Evolutionary conservation across 92 coral and sea anemone species (phyloP), one percentile per base, ranked within the genome.

Genomic region (Actinernus sp.): DNA sequence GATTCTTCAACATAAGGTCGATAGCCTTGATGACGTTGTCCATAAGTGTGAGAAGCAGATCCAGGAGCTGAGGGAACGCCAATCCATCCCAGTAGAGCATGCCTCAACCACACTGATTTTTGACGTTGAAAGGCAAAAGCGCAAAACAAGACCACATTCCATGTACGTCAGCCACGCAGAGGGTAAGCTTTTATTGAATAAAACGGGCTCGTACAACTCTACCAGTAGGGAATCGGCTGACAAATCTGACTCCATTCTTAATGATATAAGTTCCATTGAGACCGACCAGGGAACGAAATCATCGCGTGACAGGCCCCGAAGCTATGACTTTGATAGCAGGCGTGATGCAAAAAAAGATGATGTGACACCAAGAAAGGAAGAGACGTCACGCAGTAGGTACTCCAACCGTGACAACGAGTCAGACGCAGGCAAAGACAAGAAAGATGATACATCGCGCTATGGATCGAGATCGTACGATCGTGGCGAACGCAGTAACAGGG

Each of bases 31-130:
- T 20, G 48, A 55, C 24, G 31, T 57, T n/a, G 61, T 70, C 19
- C 52, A 20, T 2, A 70, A 70, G 58, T 70, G 57, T 48, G 78
- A 70, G 51, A 47, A 52, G 13, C 65, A 70, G 44, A 70, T 70
- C 37, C 65, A 57, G 36, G 78, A 70, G 34, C 54, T 70, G 18
- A 55, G 78, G 32, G 78, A 70, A 28, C 63, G 52, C 9, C 78
- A 43, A 8, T 55, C 78, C 2, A 9, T 34, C 23, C 17, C 52
- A 11, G 21, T 19, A 16, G 45, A 37, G 1, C 66, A 70, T 29
- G 65, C 78, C 3, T 54, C 78, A 3, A 70, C 78, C 31, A 70
- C 78, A 11, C 24, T 55, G 31, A 70, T 70, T 22, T 25, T 70
- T 25, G 78, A 70, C 11, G 66, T 70, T 19, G 65, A 40, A 17